Percentiles rank a stretch among this genome's conserved stretches.
These are phyloP conservation scores for Bagarius yarrelli DNA, from an alignment of 2,113 vertebrate species.

Conservation along the genomic window DNA sequence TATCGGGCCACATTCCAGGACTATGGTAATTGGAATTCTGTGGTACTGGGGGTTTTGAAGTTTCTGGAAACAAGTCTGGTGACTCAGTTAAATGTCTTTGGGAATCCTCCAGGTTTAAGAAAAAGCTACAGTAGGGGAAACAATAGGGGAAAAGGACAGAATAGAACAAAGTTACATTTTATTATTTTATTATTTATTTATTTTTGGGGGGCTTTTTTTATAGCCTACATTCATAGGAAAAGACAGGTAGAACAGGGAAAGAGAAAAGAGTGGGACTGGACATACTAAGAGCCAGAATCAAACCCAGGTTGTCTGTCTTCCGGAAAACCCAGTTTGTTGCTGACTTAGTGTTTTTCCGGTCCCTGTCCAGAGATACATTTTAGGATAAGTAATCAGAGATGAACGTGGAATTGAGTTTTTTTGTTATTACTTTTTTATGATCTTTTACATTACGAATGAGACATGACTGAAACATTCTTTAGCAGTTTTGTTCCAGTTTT, in stretches of 20 bases:
- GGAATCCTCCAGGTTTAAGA: constrained; percentile 25
- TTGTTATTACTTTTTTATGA: background rate
- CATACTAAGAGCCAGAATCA: no score
- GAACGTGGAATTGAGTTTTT: background rate
- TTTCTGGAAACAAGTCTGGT: background rate
- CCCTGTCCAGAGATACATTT: background rate
- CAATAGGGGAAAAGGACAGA: background rate
- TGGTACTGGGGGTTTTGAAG: constrained; percentile 22
- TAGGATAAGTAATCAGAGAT: background rate
- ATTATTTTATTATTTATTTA: no score
- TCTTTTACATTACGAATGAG: background rate
- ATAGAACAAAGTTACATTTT: background rate
- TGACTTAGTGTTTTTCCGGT: no score
- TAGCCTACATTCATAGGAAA: no score
- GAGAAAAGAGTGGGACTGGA: no score
- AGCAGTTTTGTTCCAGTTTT: background rate
- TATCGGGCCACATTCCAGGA: constrained; percentile 42
- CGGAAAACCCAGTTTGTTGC: no score
- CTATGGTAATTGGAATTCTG: constrained; percentile 20
- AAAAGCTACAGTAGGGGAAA: background rate
- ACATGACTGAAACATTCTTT: background rate
- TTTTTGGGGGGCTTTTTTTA: no score
- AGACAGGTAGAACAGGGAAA: no score
- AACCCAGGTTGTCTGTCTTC: no score
- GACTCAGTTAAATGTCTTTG: constrained; percentile 35